Evolutionary conservation across 2,888 invertebrate species (phyloP), one percentile per base, ranked within the genome.

Genomic region (Heliconius aoede): DNA sequence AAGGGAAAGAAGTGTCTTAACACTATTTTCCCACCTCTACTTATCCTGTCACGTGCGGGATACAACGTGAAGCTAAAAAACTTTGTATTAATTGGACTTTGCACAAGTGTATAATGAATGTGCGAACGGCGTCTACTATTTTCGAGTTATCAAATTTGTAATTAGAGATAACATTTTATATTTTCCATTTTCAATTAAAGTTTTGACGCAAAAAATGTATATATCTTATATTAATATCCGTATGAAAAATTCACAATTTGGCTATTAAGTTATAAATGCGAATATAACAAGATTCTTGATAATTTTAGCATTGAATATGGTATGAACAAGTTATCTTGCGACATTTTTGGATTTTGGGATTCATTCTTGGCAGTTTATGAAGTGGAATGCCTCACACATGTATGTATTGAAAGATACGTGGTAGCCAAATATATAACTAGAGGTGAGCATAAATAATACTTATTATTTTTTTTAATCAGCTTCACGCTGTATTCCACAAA

Each of bases 391-490:
- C 84, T 95, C 26, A 91, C 94, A 1, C 89, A 94, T 75, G 85
- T 95, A 46, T 93, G 94, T 80, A 89, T 95, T 71, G 95, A 95
- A 83, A 88, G 95, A 85, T 94, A 92, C 81, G 89, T 95, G 18
- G 83, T 91, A 13, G 88, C 91, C 11, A 91, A 91, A 83, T 92
- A 92, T 80, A 86, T 85, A 26, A 86, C 85, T 69, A 89, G 91
- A 78, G 94, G 95, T 94, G 88, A 85, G 83, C 71, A 61, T 15
- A 21, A 26, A 21, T 60, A 9, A 58, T 32, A 36, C 7, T 4
- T 3, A 60, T 28, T 11, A 36, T 36, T 3, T 36, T 4, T 11
- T 36, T 36, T 36, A 36, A 11, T 11, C n/a, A n/a, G n/a, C n/a
- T n/a, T n/a, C n/a, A n/a, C n/a, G n/a, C n/a, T n/a, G n/a, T n/a